These are phyloP conservation scores for Leptobrachium leishanense DNA, from an alignment of 2,113 vertebrate genomes.

Conservation along the genomic window DNA sequence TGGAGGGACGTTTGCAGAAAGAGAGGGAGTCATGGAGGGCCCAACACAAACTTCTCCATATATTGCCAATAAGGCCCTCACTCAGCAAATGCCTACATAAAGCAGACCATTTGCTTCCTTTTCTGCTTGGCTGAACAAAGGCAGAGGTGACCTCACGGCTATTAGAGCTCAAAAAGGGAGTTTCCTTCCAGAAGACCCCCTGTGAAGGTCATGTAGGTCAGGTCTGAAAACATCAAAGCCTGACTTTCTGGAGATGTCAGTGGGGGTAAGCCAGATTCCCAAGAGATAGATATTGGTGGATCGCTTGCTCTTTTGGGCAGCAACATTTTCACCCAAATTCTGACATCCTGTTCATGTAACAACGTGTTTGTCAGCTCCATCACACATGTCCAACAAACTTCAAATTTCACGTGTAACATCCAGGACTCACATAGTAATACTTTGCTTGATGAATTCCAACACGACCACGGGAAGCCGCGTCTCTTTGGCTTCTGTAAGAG, in stretches of 20 bases:
- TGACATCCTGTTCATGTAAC: too few relatives aligned
- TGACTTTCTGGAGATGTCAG: conserved; percentile 63
- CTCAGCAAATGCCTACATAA: conserved; percentile 78
- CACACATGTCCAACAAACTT: too few relatives aligned
- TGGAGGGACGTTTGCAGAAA: background rate
- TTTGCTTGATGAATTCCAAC: too few relatives aligned
- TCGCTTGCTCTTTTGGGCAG: too few relatives aligned
- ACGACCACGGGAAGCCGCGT: too few relatives aligned
- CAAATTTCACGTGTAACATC: too few relatives aligned
- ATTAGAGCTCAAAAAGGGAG: conserved; percentile 73
- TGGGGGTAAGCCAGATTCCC: conserved; percentile 41
- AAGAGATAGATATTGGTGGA: too few relatives aligned
- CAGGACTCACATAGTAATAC: too few relatives aligned
- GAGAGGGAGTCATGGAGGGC: conserved; percentile 17
- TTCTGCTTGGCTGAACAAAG: conserved; percentile 93
- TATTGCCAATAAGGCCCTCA: conserved; percentile 54
- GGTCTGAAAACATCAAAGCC: conserved; percentile 56
- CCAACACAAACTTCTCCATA: conserved; percentile 10
- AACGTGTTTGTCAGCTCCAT: too few relatives aligned
- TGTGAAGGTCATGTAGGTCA: conserved; percentile 72
- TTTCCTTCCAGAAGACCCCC: conserved; percentile 71
- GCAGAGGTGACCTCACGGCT: conserved; percentile 74
- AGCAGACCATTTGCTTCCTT: conserved; percentile 79
- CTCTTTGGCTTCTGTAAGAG: too few relatives aligned
- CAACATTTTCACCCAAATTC: too few relatives aligned